Evolutionary conservation across 2,888 invertebrate species (phyloP).

Genomic region (Yponomeuta malinellus): DNA sequence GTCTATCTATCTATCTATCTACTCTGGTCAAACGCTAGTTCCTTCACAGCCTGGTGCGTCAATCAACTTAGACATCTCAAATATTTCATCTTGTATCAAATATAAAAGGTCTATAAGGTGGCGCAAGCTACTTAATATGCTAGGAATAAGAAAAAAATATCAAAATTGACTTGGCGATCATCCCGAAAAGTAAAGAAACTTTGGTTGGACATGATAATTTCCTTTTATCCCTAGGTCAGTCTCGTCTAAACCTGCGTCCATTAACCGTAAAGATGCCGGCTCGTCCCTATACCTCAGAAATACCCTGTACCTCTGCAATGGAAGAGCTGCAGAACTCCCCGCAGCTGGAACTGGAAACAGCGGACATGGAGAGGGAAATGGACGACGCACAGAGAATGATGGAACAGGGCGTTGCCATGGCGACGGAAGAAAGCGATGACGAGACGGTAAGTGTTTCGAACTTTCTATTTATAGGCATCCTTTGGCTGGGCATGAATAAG

Average conservation of each 20-base stretch:
- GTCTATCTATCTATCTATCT: too few species aligned
- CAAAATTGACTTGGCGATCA: too few species aligned
- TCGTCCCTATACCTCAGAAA: slow-evolving; percentile 38
- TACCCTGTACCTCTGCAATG: slow-evolving; percentile 35
- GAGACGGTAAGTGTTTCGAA: slow-evolving; percentile 54
- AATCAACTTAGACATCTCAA: too few species aligned
- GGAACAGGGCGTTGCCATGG: slow-evolving; percentile 53
- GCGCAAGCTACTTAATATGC: too few species aligned
- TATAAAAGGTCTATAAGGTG: too few species aligned
- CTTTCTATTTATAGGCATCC: not conserved
- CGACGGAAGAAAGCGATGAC: slow-evolving; percentile 63
- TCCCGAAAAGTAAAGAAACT: too few species aligned
- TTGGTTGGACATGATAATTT: not conserved
- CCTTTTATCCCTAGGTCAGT: slow-evolving; percentile 25
- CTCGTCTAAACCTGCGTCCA: slow-evolving; percentile 47
- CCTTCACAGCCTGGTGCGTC: too few species aligned
- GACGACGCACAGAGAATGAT: slow-evolving; percentile 53
- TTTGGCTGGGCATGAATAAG: not conserved
- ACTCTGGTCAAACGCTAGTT: too few species aligned
- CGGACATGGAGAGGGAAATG: slow-evolving; percentile 53
- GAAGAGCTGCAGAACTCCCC: slow-evolving; percentile 60
- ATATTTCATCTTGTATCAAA: too few species aligned
- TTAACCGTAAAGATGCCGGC: slow-evolving; percentile 54
- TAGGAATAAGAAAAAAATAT: too few species aligned
- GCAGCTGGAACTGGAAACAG: slow-evolving; percentile 48